Evolutionary conservation across 2,888 invertebrate genomes (phyloP), one percentile per base, ranked within the genome.

Genomic region (Sycophila texana): DNA sequence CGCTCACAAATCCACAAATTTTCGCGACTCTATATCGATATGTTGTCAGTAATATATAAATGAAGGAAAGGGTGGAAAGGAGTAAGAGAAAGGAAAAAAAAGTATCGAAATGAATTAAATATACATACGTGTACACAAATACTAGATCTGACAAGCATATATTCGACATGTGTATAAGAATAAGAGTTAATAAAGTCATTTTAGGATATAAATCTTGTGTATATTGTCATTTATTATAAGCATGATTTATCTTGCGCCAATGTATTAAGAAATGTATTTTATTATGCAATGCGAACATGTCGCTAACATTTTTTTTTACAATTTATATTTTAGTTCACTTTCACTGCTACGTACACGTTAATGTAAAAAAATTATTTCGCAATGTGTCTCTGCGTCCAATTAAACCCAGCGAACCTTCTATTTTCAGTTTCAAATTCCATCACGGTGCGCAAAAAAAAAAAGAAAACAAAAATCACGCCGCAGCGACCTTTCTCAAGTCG

Each of bases 161-260:
- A 87, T 86, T 86, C 87, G 85, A 87, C 84, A 68, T 82, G 77
- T 82, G 87, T 89, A 89, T 88, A 89, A 89, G 88, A 84, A 86
- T 88, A 88, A 87, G 86, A 87, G 85, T 87, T 87, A 89, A 89
- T 89, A 89, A 89, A 89, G 86, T 85, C 86, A 89, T 89, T 88
- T 89, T 87, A 88, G 87, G 86, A 84, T 88, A 87, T 22, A 77
- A 79, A 14, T 7, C 16, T n/a, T 51, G 26, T 75, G 68, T 68
- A n/a, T 53, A 66, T 60, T 72, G 51, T 60, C 20, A 81, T 79
- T 61, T 57, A 12, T 20, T 49, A n/a, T 47, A 26, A 26, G 22
- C 39, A 16, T 51, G 4, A 60, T 55, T 60, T 16, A 14, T 13
- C 12, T 22, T 16, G 18, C 39, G 18, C 18, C 13, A 49, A 49